Percentiles rank a stretch among this genome's conserved stretches.
These are phyloP conservation scores for Conomelus anceps DNA, from an alignment of 2,888 invertebrate species.

Conservation along the genomic window DNA sequence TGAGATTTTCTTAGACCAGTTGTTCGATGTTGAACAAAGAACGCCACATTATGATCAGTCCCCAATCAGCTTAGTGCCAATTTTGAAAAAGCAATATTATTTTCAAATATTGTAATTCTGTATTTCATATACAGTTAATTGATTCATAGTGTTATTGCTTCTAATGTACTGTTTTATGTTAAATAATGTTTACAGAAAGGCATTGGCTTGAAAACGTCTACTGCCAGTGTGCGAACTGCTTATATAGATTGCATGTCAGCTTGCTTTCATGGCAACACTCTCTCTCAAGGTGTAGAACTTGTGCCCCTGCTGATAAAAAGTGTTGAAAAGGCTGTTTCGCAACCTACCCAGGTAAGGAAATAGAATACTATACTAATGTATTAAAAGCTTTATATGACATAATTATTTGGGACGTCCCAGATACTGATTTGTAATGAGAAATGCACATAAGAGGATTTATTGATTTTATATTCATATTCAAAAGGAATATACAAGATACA, in stretches of 20 bases:
- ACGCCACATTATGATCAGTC: too few species aligned
- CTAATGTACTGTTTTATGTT: not conserved
- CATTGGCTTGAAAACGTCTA: slow-evolving; percentile 65
- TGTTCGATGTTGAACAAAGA: too few species aligned
- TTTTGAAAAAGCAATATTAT: too few species aligned
- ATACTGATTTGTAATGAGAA: too few species aligned
- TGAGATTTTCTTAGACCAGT: too few species aligned
- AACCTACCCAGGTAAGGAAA: slow-evolving; percentile 55
- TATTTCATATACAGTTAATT: not conserved
- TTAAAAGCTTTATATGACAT: not conserved
- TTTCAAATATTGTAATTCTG: too few species aligned
- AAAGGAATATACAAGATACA: too few species aligned
- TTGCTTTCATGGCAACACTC: slow-evolving; percentile 52
- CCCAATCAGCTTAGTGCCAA: too few species aligned
- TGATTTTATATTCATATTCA: too few species aligned
- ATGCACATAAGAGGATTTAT: too few species aligned
- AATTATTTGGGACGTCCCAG: too few species aligned
- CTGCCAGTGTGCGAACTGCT: slow-evolving; percentile 66
- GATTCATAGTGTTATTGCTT: not conserved
- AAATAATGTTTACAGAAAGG: slow-evolving; percentile 54
- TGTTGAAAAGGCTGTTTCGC: slow-evolving; percentile 67
- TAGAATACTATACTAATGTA: not conserved
- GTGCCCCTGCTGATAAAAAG: slow-evolving; percentile 60
- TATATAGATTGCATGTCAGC: slow-evolving; percentile 70
- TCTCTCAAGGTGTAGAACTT: slow-evolving; percentile 46